These are phyloP conservation scores for Orbicella faveolata DNA, from an alignment of 64 coral and sea anemone species.

Conservation along the genomic window DNA sequence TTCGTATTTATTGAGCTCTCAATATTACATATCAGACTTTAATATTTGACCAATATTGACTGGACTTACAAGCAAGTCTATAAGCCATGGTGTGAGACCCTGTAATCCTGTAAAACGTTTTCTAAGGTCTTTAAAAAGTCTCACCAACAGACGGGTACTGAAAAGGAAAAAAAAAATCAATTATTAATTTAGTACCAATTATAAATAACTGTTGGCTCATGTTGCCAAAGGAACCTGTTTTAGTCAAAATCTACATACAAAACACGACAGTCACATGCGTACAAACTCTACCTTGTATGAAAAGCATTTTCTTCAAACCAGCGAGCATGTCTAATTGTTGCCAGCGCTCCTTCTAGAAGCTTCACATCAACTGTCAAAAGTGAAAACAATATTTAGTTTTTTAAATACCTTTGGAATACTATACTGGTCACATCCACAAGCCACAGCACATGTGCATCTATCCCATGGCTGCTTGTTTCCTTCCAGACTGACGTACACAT, in stretches of 20 bases:
- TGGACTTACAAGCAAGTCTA: slow-evolving; percentile 82
- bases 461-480: too few relatives aligned
- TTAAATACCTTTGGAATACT: not conserved
- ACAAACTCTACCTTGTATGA: slow-evolving; percentile 81
- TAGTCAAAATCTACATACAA: too few relatives aligned
- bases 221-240: too few relatives aligned
- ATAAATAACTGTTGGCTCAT: too few relatives aligned
- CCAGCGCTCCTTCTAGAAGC: slow-evolving; percentile 90
- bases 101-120: slow-evolving; percentile 90
- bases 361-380: slow-evolving; percentile 90
- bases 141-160: slow-evolving; percentile 85
- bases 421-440: not conserved
- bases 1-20: too few relatives aligned
- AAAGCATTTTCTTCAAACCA: slow-evolving; percentile 99
- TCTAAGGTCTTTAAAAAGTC: slow-evolving; percentile 94
- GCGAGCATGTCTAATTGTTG: slow-evolving; percentile 93
- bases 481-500: too few relatives aligned
- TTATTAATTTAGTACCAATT: not conserved
- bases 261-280: too few relatives aligned
- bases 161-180: not conserved
- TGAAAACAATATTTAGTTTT: too few relatives aligned
- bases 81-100: slow-evolving; percentile 95
- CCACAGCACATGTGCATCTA: too few relatives aligned
- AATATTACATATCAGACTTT: too few relatives aligned
- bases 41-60: too few relatives aligned